These are phyloP conservation scores for Alouatta palliata DNA, from an alignment of 2,113 vertebrate genomes.

Conservation along the genomic window DNA sequence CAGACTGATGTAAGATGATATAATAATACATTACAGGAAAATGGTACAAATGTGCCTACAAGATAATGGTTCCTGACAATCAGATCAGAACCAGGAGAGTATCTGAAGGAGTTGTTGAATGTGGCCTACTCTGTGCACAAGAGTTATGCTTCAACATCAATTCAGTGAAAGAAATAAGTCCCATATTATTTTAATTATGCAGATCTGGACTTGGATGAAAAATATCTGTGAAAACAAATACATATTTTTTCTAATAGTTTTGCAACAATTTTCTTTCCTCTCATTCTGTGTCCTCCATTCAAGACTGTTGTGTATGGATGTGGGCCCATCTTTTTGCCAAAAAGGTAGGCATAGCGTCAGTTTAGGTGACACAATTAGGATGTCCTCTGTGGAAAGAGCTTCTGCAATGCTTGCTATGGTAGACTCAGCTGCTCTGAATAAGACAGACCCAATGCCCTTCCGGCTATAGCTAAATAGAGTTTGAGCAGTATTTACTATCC, in stretches of 20 bases:
- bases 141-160: conserved; percentile 29
- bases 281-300: background rate
- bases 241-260: background rate
- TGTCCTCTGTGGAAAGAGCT: background rate
- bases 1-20: conserved; percentile 67
- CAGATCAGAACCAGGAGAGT: conserved; percentile 41
- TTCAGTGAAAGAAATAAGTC: conserved; percentile 18
- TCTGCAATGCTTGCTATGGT: background rate
- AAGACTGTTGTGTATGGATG: background rate
- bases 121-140: conserved; percentile 23
- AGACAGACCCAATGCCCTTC: background rate
- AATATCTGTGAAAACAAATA: conserved; percentile 40
- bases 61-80: conserved; percentile 57
- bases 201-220: conserved; percentile 30
- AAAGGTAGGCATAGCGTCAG: background rate
- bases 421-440: background rate
- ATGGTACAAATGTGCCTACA: conserved; percentile 70
- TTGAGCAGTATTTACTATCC: background rate
- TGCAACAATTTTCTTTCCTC: background rate
- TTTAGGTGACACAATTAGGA: background rate
- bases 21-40: conserved; percentile 65
- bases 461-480: background rate
- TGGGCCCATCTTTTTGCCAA: background rate
- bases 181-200: conserved; percentile 62
- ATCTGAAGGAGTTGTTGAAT: background rate